These are phyloP conservation scores for Schizaphis graminum DNA, from an alignment of 2,888 invertebrate species.

Conservation along the genomic window DNA sequence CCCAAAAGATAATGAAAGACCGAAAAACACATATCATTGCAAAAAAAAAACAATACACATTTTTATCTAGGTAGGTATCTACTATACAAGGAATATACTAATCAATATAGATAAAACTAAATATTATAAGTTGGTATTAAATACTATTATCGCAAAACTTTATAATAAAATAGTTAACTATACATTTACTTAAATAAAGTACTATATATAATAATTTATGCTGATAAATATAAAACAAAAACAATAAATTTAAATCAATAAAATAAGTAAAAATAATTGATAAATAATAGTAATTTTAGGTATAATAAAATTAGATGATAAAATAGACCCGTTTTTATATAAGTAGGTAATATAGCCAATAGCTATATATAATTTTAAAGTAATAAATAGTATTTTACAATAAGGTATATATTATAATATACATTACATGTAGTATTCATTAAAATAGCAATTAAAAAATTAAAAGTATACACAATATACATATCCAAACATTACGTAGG, in stretches of 20 bases:
- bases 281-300: neutral
- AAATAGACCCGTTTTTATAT: no score
- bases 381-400: neutral
- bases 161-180: no score
- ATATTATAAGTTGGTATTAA: no score
- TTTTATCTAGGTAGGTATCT: no score
- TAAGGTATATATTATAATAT: neutral
- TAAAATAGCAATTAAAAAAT: neutral
- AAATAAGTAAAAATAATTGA: neutral
- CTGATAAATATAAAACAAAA: neutral
- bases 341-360: neutral
- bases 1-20: neutral
- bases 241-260: neutral
- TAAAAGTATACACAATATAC: neutral
- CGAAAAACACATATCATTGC: neutral
- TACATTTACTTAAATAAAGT: neutral
- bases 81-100: neutral
- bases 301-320: no score
- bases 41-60: neutral
- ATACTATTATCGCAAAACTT: no score
- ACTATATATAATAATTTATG: neutral
- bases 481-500: neutral
- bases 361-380: neutral
- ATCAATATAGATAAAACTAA: no score
- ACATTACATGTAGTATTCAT: neutral